Percentiles rank a stretch among this genome's conserved stretches.
phyloP scores from a whole-genome alignment of 1,140 invertebrate species.

The Micrasema longulum region DNA sequence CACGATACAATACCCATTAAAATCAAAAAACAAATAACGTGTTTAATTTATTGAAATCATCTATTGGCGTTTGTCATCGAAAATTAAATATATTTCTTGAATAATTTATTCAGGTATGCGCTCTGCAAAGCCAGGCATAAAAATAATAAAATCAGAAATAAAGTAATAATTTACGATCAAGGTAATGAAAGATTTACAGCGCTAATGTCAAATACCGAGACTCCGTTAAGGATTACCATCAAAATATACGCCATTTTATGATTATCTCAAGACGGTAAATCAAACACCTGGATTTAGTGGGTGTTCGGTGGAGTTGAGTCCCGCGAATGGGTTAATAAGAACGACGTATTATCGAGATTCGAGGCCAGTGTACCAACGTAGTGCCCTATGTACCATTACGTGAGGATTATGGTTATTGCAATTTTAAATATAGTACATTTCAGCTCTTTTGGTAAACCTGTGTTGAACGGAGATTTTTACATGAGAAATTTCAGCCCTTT shows the following conservation, averaged over 20 bases:
- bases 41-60: conserved; percentile 4
- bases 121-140: neutral
- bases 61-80: conserved; percentile 9
- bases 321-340: no score
- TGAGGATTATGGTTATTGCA: no score
- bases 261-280: conserved; percentile 23
- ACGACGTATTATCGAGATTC: no score
- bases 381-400: no score
- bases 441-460: no score
- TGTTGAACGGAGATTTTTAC: no score
- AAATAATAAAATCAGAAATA: conserved; percentile 20
- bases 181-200: conserved; percentile 18
- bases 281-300: neutral
- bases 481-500: no score
- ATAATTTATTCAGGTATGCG: conserved; percentile 4
- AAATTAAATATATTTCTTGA: conserved; percentile 5
- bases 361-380: no score
- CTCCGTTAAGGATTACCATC: conserved; percentile 10
- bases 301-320: no score
- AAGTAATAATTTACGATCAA: conserved; percentile 5
- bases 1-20: no score
- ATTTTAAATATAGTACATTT: no score
- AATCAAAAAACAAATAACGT: no score
- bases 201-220: conserved; percentile 4
- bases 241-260: conserved; percentile 31